Conservation (phyloP, 2,113 vertebrate species). For the Gnathonemus longibarbis region DNA sequence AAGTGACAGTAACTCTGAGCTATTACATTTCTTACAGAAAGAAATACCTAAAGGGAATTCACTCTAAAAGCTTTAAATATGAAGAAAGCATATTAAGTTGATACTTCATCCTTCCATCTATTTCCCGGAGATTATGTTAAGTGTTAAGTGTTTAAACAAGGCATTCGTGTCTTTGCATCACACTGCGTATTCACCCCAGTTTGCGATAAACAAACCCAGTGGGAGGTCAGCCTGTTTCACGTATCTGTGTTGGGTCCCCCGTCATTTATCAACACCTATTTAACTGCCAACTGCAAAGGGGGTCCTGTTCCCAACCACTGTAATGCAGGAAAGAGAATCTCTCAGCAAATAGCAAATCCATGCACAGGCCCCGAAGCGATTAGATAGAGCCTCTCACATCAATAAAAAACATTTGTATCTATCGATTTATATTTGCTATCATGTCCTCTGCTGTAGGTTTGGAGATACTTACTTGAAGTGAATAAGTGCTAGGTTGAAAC, state of each 20-base stretch:
- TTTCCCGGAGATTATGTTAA: not conserved
- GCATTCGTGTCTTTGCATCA: not conserved
- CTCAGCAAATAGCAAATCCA: not conserved
- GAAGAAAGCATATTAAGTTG: not conserved
- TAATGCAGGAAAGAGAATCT: slow-evolving; percentile 5
- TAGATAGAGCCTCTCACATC: slow-evolving; percentile 11
- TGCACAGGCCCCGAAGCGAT: not conserved
- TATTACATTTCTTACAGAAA: not conserved
- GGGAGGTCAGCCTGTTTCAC: not conserved
- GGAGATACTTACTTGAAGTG: not conserved
- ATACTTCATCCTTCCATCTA: not conserved
- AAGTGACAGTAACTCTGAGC: not conserved
- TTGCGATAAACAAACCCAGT: not conserved
- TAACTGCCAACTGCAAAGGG: slow-evolving; percentile 6
- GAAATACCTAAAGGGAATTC: not conserved
- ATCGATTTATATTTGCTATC: slow-evolving; percentile 13
- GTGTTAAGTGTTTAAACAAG: not conserved
- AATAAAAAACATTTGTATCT: slow-evolving; percentile 6
- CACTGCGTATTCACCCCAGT: slow-evolving; percentile 6
- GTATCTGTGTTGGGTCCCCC: not conserved
- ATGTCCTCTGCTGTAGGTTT: not conserved
- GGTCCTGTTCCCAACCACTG: not conserved
- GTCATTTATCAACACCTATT: slow-evolving; percentile 10
- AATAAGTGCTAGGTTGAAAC: not conserved
- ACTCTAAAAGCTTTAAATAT: not conserved